Evolutionary conservation across 2,797 vertebrate species (phyloP), one percentile per base, ranked within the genome.

Genomic region (Muscicapa comitata): DNA sequence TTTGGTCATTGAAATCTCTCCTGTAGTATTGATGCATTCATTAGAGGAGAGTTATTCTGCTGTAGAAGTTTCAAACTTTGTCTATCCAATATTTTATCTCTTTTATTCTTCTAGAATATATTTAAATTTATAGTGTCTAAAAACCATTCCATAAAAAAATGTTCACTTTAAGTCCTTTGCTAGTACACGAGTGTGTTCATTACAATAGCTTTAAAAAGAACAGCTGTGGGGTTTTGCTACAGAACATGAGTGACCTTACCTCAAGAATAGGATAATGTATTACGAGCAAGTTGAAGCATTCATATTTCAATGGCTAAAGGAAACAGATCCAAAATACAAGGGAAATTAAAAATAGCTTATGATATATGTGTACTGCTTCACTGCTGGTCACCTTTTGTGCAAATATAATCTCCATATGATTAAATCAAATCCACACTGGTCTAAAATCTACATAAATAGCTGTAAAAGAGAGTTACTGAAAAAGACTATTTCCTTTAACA

Each of bases 361-460:
- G 70, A 89, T 73, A 33, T 68, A 82, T 67, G 43, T 51, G 58
- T 87, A 29, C 21, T 51, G 45, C 24, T 82, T 62, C 58, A 42
- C 42, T 77, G 14, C 43, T 70, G 82, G 51, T 53, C 66, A 88
- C 67, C 57, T 95, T 91, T 95, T 82, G 67, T 95, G 48, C 25
- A 93, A 96, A 88, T 76, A 83, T 57, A 62, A 65, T 59, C 65
- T 88, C 33, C 26, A 33, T 73, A n/a, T 37, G 26, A 95, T 92
- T 96, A 93, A 90, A 91, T 84, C 47, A 80, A 77, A 72, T 73
- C 65, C 35, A 70, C 11, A 26, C 67, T 76, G n/a, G 18, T 82
- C 45, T 90, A 84, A 93, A 95, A 95, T 81, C 20, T 78, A 55
- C 77, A 88, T 53, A 48, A 79, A 76, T 54, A 93, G 14, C 21